These are phyloP conservation scores for Aricia artaxerxes DNA, from an alignment of 2,888 invertebrate species.

Conservation along the genomic window DNA sequence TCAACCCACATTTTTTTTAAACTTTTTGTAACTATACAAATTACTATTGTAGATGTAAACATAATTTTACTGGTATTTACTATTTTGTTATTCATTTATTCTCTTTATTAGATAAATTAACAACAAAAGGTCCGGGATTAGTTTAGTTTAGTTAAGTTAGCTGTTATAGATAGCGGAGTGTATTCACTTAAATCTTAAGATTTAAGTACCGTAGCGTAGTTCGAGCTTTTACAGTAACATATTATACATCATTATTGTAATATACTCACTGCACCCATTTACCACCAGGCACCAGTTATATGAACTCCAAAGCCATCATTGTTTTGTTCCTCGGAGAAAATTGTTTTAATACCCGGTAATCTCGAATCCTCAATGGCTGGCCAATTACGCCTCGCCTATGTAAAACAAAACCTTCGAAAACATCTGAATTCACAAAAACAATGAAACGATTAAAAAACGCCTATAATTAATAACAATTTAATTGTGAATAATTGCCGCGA, in stretches of 20 bases:
- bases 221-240: too few species aligned
- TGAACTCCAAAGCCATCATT: not conserved
- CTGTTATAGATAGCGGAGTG: not conserved
- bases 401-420: slow-evolving; percentile 36
- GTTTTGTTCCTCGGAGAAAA: slow-evolving; percentile 3
- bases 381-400: not conserved
- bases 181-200: not conserved
- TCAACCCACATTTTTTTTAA: not conserved
- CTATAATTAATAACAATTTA: slow-evolving; percentile 67
- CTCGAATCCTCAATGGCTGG: not conserved
- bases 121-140: too few species aligned
- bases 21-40: too few species aligned
- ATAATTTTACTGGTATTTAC: too few species aligned
- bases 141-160: too few species aligned
- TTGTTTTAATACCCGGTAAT: slow-evolving; percentile 12
- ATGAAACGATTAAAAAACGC: slow-evolving; percentile 51
- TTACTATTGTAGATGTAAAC: too few species aligned
- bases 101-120: too few species aligned
- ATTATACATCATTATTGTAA: not conserved
- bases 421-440: slow-evolving; percentile 37
- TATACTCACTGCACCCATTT: not conserved
- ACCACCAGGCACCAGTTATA: not conserved
- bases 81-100: too few species aligned
- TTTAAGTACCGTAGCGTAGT: too few species aligned
- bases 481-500: slow-evolving; percentile 57